Evolutionary conservation across 2,113 vertebrate species (phyloP).

Genomic region (Emydura subglobosa): DNA sequence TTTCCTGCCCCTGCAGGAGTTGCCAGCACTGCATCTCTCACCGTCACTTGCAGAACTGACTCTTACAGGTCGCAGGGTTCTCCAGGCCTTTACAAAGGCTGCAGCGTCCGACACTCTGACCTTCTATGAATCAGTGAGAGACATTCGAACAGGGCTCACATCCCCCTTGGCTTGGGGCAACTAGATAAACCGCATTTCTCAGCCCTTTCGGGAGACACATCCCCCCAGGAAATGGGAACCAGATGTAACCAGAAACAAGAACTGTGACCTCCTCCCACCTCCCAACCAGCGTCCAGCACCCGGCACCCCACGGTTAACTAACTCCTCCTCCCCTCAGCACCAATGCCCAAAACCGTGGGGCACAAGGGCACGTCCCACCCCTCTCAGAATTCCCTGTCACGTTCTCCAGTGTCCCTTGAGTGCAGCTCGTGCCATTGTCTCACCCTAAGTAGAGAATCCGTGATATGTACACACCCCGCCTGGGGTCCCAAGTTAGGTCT

Average conservation of each 20-base stretch:
- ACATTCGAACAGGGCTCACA: background rate
- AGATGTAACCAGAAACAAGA: background rate
- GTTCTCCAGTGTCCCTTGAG: background rate
- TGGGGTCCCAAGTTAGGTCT: background rate
- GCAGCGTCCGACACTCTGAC: background rate
- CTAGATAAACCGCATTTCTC: background rate
- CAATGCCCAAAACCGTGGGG: background rate
- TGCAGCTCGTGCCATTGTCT: background rate
- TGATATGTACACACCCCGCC: background rate
- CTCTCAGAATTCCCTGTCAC: background rate
- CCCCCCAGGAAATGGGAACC: background rate
- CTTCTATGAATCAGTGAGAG: background rate
- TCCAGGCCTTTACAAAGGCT: background rate
- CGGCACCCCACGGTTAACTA: background rate
- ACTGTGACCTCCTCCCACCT: background rate
- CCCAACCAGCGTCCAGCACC: background rate
- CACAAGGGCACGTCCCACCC: background rate
- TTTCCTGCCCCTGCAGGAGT: background rate
- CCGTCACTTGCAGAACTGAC: background rate
- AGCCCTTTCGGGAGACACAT: background rate
- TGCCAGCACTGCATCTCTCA: background rate
- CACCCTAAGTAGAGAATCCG: background rate
- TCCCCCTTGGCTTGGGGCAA: background rate
- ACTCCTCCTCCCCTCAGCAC: no score
- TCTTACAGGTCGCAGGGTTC: accelerated